phyloP scores from a whole-genome alignment of 1,140 invertebrate genomes.

The Stenopsyche tienmushanensis region DNA sequence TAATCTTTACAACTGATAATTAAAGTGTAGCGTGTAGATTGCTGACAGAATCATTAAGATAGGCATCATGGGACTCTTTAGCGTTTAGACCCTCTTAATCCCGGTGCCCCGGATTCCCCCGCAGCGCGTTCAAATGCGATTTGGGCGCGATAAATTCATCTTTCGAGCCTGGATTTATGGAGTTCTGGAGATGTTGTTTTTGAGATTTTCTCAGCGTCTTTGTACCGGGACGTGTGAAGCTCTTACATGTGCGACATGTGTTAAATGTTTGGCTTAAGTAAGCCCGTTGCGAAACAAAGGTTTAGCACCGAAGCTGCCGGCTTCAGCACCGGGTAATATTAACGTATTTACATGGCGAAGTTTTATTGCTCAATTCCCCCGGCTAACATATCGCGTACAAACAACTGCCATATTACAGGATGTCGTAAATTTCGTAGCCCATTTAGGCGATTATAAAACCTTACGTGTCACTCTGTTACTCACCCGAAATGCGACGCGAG shows the following conservation, averaged over 20 bases:
- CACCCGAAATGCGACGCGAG: neutral
- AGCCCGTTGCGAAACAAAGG: neutral
- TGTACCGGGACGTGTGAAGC: neutral
- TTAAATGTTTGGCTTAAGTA: neutral
- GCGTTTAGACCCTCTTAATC: too few relatives aligned
- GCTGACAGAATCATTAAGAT: too few relatives aligned
- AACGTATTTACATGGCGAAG: conserved; percentile 26
- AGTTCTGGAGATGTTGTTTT: too few relatives aligned
- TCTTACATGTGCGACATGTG: neutral
- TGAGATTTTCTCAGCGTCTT: too few relatives aligned
- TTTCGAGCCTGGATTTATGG: too few relatives aligned
- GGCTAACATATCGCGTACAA: conserved; percentile 14
- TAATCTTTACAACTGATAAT: too few relatives aligned
- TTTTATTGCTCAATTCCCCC: conserved; percentile 37
- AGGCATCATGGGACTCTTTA: too few relatives aligned
- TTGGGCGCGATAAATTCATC: too few relatives aligned
- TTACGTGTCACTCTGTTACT: conserved; percentile 11
- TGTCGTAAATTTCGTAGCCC: conserved; percentile 30
- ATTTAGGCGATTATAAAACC: conserved; percentile 23
- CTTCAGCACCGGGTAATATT: too few relatives aligned
- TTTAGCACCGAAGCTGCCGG: neutral
- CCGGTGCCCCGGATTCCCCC: too few relatives aligned
- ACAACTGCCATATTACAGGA: conserved; percentile 16
- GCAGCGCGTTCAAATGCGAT: too few relatives aligned
- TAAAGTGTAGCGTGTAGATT: too few relatives aligned